phyloP scores from a whole-genome alignment of 2,888 invertebrate species.

The Ptychoptera albimana region DNA sequence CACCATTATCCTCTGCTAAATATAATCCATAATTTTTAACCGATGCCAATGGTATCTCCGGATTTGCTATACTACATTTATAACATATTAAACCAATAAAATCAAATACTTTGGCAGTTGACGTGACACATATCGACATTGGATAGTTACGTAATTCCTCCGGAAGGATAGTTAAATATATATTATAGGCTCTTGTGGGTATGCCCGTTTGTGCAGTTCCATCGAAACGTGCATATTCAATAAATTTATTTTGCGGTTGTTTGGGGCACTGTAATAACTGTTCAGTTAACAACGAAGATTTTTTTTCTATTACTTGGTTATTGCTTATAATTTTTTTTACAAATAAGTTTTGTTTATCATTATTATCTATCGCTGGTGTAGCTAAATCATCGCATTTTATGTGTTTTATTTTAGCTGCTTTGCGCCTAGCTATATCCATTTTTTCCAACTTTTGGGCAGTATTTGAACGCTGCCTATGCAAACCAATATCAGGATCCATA shows the following conservation, averaged over 20 bases:
- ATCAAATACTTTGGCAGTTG: constrained; percentile 75
- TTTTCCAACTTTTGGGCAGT: constrained; percentile 80
- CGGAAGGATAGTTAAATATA: constrained; percentile 78
- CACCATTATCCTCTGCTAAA: constrained; percentile 93
- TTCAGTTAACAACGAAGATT: constrained; percentile 52
- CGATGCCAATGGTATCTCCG: constrained; percentile 43
- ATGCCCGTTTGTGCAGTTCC: constrained; percentile 69
- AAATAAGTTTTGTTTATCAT: constrained; percentile 34
- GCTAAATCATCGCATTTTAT: constrained; percentile 53
- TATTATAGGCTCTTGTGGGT: constrained; percentile 69
- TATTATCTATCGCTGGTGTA: constrained; percentile 29
- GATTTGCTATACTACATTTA: constrained; percentile 52
- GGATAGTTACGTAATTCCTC: constrained; percentile 71
- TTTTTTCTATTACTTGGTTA: constrained; percentile 11
- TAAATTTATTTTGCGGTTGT: constrained; percentile 70
- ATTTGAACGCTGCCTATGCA: constrained; percentile 61
- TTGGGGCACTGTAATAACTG: constrained; percentile 62
- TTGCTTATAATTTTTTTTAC: constrained; percentile 27
- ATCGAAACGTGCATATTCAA: constrained; percentile 82
- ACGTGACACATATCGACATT: constrained; percentile 61
- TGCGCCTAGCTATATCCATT: constrained; percentile 70
- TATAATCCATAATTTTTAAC: constrained; percentile 69
- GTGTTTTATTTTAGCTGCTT: constrained; percentile 58
- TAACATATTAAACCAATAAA: constrained; percentile 87
- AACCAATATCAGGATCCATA: constrained; percentile 44